Evolutionary conservation across 2,113 vertebrate genomes (phyloP).

Genomic region (Numenius arquata): DNA sequence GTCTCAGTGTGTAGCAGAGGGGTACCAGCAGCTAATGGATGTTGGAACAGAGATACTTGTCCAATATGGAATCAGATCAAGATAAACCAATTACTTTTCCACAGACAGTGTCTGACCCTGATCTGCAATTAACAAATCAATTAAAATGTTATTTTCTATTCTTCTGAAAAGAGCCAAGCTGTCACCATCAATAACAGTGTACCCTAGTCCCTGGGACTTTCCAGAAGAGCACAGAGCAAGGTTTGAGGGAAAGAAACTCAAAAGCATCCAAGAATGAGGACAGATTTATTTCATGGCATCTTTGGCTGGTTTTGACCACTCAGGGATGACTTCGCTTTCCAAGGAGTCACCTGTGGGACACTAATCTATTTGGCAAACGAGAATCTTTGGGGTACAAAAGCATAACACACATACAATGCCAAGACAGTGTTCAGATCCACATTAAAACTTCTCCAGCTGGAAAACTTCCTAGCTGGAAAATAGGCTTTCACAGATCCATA

Average conservation of each 20-base stretch:
- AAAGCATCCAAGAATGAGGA: background rate
- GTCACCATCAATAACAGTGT: background rate
- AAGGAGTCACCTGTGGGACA: background rate
- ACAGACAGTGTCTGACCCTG: background rate
- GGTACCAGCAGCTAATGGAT: background rate
- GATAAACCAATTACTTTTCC: background rate
- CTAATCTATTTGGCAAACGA: background rate
- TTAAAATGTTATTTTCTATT: background rate
- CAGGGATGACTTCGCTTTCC: background rate
- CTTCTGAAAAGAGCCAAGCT: background rate
- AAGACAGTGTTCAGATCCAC: background rate
- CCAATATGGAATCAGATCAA: background rate
- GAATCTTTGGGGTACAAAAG: background rate
- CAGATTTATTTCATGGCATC: background rate
- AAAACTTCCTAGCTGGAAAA: background rate
- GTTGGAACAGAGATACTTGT: background rate
- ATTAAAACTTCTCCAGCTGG: background rate
- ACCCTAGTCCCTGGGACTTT: background rate
- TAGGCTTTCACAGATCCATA: background rate
- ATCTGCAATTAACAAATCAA: conserved; percentile 12
- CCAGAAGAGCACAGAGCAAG: background rate
- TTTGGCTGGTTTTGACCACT: background rate
- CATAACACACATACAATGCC: background rate
- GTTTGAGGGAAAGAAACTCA: background rate
- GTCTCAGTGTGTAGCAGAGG: background rate